These are phyloP conservation scores for Bergia puertoricense DNA, from an alignment of 92 coral and sea anemone genomes.

Conservation along the genomic window DNA sequence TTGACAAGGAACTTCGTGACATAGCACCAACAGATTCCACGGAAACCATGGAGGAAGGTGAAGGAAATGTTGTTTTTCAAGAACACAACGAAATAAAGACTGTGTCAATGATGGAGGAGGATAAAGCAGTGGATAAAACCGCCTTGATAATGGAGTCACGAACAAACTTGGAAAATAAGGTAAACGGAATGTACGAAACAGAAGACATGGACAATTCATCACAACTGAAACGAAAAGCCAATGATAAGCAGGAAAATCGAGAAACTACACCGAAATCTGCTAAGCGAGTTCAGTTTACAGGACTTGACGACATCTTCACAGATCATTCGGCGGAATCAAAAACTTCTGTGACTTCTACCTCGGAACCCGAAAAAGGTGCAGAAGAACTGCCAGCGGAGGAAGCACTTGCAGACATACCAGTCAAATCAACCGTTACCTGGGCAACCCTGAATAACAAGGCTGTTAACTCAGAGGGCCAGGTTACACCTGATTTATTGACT, in stretches of 20 bases:
- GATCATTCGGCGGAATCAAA: background rate
- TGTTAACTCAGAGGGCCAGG: conserved; percentile 25
- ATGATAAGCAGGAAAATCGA: background rate
- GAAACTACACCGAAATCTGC: conserved; percentile 43
- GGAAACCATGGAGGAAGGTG: background rate
- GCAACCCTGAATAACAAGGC: conserved; percentile 49
- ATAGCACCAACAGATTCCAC: background rate
- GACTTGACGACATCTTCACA: conserved; percentile 60
- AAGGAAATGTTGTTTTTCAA: background rate
- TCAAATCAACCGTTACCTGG: conserved; percentile 66
- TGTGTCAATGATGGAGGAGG: background rate
- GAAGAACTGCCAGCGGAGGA: background rate
- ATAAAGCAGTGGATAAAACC: background rate
- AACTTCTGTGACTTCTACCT: background rate
- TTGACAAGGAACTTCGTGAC: conserved; percentile 13
- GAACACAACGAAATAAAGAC: background rate
- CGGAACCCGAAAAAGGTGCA: background rate
- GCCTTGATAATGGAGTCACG: background rate
- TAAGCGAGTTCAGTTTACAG: conserved; percentile 71
- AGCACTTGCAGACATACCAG: background rate
- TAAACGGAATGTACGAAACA: background rate
- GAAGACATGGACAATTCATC: conserved; percentile 24
- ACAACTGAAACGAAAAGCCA: conserved; percentile 27
- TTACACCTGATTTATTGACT: conserved; percentile 23
- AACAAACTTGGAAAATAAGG: background rate